Conservation (phyloP, 2,888 invertebrate genomes). For the Pammene aurita region DNA sequence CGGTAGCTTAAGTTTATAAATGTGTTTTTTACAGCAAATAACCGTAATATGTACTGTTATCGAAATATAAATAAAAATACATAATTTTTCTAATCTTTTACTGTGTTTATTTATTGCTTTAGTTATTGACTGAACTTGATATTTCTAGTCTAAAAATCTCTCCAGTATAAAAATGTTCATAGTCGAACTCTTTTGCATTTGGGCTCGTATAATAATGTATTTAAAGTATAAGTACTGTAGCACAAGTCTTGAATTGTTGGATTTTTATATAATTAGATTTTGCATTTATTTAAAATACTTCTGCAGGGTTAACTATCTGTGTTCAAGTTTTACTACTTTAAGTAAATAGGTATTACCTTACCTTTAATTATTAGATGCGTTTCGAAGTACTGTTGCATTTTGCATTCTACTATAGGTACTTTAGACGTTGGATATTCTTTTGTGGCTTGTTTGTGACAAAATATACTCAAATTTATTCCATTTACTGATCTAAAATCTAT, state of each 20-base stretch:
- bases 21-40: too few relatives aligned
- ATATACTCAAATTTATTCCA: slow-evolving; percentile 43
- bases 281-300: slow-evolving; percentile 47
- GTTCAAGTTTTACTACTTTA: slow-evolving; percentile 55
- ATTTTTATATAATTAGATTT: slow-evolving; percentile 18
- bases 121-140: too few relatives aligned
- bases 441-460: slow-evolving; percentile 40
- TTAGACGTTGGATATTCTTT: slow-evolving; percentile 41
- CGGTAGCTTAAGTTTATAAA: too few relatives aligned
- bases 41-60: too few relatives aligned
- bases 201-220: slow-evolving; percentile 24
- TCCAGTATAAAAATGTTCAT: too few relatives aligned
- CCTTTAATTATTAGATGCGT: slow-evolving; percentile 42
- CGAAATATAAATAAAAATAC: too few relatives aligned
- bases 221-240: slow-evolving; percentile 17
- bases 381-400: slow-evolving; percentile 33
- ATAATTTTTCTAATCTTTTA: too few relatives aligned
- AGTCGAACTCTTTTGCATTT: too few relatives aligned
- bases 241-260: slow-evolving; percentile 18
- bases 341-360: slow-evolving; percentile 50
- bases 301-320: slow-evolving; percentile 66
- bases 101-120: too few relatives aligned
- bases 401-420: slow-evolving; percentile 42
- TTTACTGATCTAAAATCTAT: slow-evolving; percentile 41
- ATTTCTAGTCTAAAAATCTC: too few relatives aligned